These are phyloP conservation scores for Meloidogyne exigua DNA, from an alignment of 1,140 invertebrate species.

Conservation along the genomic window DNA sequence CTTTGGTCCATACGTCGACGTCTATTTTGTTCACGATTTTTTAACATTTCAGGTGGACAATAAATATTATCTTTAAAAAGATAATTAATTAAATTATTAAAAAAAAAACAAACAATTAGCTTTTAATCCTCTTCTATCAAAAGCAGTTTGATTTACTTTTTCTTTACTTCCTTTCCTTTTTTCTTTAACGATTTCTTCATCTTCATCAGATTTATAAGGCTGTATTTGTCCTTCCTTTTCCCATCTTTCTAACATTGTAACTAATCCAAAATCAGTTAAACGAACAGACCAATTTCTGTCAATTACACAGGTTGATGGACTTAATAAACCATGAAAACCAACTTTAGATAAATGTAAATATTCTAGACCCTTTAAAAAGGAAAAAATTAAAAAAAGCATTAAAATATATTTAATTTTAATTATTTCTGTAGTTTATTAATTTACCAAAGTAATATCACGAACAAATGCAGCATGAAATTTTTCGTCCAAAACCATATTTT, in stretches of 20 bases:
- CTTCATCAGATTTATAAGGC: constrained; percentile 22
- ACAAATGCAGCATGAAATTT: constrained; percentile 63
- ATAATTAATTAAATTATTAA: background rate
- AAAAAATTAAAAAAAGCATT: background rate
- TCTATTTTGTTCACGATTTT: constrained; percentile 57
- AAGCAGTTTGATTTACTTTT: background rate
- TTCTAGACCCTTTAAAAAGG: constrained; percentile 49
- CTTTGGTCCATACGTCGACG: constrained; percentile 51
- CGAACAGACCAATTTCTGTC: constrained; percentile 63
- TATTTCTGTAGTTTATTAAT: no score
- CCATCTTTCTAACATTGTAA: constrained; percentile 61
- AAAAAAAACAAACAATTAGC: constrained; percentile 2
- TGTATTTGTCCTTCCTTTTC: constrained; percentile 50
- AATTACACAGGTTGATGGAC: constrained; percentile 59
- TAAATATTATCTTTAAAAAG: constrained; percentile 40
- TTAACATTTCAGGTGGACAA: constrained; percentile 56
- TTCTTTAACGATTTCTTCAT: constrained; percentile 11
- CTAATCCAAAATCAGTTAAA: constrained; percentile 59
- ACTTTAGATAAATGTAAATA: constrained; percentile 61
- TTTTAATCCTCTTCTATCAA: constrained; percentile 5
- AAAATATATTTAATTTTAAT: no score
- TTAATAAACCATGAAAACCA: constrained; percentile 60
- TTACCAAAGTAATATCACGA: constrained; percentile 58
- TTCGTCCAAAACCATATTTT: constrained; percentile 55
- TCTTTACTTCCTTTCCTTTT: constrained; percentile 13